These are phyloP conservation scores for Patella ulyssiponensis DNA, from an alignment of 2,888 invertebrate genomes.

Conservation along the genomic window DNA sequence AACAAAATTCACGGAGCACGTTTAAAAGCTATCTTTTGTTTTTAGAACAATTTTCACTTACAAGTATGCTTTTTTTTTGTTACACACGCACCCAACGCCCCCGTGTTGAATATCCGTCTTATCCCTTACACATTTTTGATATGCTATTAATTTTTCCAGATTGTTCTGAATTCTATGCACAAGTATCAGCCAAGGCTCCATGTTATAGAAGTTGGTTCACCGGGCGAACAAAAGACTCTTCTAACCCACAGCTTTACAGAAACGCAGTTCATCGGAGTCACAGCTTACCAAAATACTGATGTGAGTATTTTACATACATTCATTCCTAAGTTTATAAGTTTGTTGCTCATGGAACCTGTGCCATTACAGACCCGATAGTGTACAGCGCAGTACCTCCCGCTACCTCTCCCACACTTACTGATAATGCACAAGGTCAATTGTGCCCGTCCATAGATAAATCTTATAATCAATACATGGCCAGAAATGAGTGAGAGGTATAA, in stretches of 20 bases:
- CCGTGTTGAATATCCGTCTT: no score
- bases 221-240: conserved; percentile 57
- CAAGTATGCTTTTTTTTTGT: neutral
- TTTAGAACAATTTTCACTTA: neutral
- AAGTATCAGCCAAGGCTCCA: conserved; percentile 70
- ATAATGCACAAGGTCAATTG: no score
- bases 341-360: no score
- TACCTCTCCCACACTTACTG: no score
- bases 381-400: no score
- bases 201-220: conserved; percentile 62
- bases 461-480: no score
- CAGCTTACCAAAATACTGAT: conserved; percentile 71
- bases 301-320: conserved; percentile 51
- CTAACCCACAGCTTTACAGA: conserved; percentile 67
- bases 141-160: conserved; percentile 45
- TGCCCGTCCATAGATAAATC: no score
- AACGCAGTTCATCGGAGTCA: conserved; percentile 71
- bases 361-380: no score
- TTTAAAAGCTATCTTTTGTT: neutral
- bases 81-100: neutral
- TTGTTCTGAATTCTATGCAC: conserved; percentile 70
- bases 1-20: neutral
- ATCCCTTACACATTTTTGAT: neutral
- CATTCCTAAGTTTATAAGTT: no score
- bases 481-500: no score